Base-by-base conservation (phyloP, 2,113 vertebrate species). In the Eulacestoma nigropectus region DNA sequence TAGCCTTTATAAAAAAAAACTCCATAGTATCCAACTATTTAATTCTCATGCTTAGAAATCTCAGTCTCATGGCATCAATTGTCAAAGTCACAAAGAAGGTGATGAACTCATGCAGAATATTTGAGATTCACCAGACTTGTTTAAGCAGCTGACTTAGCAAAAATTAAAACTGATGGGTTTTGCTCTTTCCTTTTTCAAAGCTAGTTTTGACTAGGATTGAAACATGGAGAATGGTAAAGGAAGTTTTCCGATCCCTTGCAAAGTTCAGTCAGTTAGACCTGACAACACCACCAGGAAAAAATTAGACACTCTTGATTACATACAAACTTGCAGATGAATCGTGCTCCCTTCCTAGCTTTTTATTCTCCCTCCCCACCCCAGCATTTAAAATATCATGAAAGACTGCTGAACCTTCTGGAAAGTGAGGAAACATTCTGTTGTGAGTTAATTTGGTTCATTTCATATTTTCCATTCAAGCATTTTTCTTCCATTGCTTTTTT, bases 151-250 rank as follows among this genome's bases (percentile, higher is more conserved):
- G 87, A 84, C 46, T 84, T 65, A 94, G 65, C 80, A 64, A 87
- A 96, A 97, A 95, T 81, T 92, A 88, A 94, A 97, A 96, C 52
- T 80, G 72, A 76, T 83, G 74, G 47, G 33, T 49, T 96, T 96
- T 95, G 39, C 19, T 16, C 41, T 89, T 96, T 93, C 41, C 59
- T 89, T 96, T 95, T 80, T 93, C n/a, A 78, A 53, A 32, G 68
- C 67, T 65, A 64, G 32, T 93, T 82, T 93, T 27, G 91, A 82
- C 46, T 85, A 42, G 49, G 33, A 90, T 65, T 92, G 56, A 97
- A 96, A 84, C 35, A 60, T 42, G 49, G 32, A 21, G 89, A 95
- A 53, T 78, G 59, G 68, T 78, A 84, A 91, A 89, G 26, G 29
- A 93, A 62, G 37, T 88, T 89, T 91, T 93, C 44, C 19, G 18